These are phyloP conservation scores for Propsilocerus akamusi DNA, from an alignment of 1,140 invertebrate species.

Conservation along the genomic window DNA sequence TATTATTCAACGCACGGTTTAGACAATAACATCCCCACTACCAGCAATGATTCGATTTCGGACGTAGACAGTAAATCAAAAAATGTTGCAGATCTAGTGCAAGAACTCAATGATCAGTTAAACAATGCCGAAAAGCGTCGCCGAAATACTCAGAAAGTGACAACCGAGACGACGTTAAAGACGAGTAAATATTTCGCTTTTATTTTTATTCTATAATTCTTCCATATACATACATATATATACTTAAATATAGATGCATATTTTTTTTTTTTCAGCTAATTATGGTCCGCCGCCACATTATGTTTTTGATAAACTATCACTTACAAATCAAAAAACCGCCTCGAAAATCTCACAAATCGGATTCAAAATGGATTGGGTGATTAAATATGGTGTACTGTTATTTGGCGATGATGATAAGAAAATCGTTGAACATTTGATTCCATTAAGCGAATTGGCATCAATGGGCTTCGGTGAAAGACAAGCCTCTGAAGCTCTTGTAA, in stretches of 20 bases:
- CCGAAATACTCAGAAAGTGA: slow-evolving; percentile 11
- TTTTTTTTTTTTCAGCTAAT: background rate
- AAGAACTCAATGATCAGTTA: slow-evolving; percentile 48
- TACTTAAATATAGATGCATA: slow-evolving; percentile 9
- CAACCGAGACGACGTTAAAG: slow-evolving; percentile 7
- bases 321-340: slow-evolving; percentile 41
- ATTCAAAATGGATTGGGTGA: slow-evolving; percentile 56
- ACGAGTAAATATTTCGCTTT: slow-evolving; percentile 6
- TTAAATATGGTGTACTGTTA: slow-evolving; percentile 48
- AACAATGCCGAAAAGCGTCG: slow-evolving; percentile 18
- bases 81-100: slow-evolving; percentile 51
- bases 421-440: slow-evolving; percentile 49
- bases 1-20: no score
- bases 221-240: slow-evolving; percentile 7
- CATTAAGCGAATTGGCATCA: slow-evolving; percentile 49
- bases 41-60: slow-evolving; percentile 17
- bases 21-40: slow-evolving; percentile 15
- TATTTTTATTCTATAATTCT: slow-evolving; percentile 10
- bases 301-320: slow-evolving; percentile 31
- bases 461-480: slow-evolving; percentile 62
- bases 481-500: slow-evolving; percentile 51
- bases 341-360: slow-evolving; percentile 64
- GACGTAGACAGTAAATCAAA: slow-evolving; percentile 30
- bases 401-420: slow-evolving; percentile 70
- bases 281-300: slow-evolving; percentile 5